These are phyloP conservation scores for Caenorhabditis panamensis DNA, from an alignment of 2,888 invertebrate genomes.

Conservation along the genomic window DNA sequence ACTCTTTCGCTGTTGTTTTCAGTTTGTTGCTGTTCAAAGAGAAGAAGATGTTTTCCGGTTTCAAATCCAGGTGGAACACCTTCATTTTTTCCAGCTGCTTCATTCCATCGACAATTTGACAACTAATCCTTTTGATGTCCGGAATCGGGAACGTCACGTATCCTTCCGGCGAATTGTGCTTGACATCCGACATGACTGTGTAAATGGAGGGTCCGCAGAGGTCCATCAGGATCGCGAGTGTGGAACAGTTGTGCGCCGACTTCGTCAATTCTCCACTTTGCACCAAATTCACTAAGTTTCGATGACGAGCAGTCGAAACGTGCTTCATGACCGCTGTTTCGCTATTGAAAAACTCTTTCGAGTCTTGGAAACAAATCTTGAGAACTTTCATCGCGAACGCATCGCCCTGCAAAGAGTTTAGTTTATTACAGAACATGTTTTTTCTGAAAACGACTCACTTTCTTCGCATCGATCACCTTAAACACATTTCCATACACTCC, in stretches of 20 bases:
- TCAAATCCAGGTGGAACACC: conserved; percentile 37
- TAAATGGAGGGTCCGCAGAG: not conserved
- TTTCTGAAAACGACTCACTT: not conserved
- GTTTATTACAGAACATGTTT: too few relatives aligned
- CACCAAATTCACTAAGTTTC: not conserved
- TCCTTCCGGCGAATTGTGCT: not conserved
- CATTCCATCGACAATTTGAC: conserved; percentile 11
- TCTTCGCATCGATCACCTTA: not conserved
- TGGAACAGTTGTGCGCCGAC: not conserved
- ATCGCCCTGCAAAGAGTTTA: not conserved
- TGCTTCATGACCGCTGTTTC: conserved; percentile 1
- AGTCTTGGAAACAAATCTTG: not conserved
- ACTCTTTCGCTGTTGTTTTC: not conserved
- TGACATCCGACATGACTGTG: not conserved
- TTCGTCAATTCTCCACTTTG: not conserved
- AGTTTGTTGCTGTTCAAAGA: not conserved
- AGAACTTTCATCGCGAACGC: not conserved
- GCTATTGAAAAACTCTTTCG: not conserved
- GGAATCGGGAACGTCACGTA: not conserved
- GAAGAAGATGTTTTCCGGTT: conserved; percentile 47
- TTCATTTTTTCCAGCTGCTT: not conserved
- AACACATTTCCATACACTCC: not conserved
- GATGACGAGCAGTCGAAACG: not conserved
- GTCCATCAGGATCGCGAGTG: conserved; percentile 11
- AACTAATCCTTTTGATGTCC: conserved; percentile 8